Evolutionary conservation across 2,797 vertebrate genomes (phyloP), one percentile per base, ranked within the genome.

Genomic region (Myiotriccus ornatus): DNA sequence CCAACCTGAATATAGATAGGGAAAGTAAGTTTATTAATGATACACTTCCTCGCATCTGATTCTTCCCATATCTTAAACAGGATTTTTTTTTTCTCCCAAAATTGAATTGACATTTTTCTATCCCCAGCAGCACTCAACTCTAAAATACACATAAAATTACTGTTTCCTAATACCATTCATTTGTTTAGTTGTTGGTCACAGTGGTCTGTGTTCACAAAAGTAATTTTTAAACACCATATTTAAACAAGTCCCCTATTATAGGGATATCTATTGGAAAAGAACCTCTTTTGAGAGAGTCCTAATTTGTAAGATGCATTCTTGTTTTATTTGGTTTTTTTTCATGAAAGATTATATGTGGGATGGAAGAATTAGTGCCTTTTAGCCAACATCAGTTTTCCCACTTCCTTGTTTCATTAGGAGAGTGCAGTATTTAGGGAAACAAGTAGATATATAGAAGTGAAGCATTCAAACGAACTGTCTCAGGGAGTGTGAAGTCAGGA

Each of bases 201-300:
- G 25, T 37, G 47, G 21, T 76, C 41, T 60, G 0, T 0, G 0
- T 27, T 67, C n/a, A 59, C 22, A 14, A 50, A 24, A 37, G 6
- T 65, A 1, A 20, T 89, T 89, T 76, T 70, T 64, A 53, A 89
- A 82, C 62, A 68, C 32, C 0, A 2, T 80, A 19, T 49, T 79
- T 89, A 60, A 53, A 57, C 21, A 73, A 52, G 43, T 83, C 5
- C 15, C 13, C 14, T 76, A 7, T 8, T 21, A 8, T 1, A 37
- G 8, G 39, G 6, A 15, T 59, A 25, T 41, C 6, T 62, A 10
- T 59, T 67, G 28, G 13, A 41, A 90, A 86, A 71, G 23, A 71
- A 2, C 11, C 13, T n/a, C 14, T 71, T 49, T 78, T 52, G 41
- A 19, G 24, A 70, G 30, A 49, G 32, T 52, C 64, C 37, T 57